Conservation (phyloP, 2,888 invertebrate genomes). For the Athetis lepigone region DNA sequence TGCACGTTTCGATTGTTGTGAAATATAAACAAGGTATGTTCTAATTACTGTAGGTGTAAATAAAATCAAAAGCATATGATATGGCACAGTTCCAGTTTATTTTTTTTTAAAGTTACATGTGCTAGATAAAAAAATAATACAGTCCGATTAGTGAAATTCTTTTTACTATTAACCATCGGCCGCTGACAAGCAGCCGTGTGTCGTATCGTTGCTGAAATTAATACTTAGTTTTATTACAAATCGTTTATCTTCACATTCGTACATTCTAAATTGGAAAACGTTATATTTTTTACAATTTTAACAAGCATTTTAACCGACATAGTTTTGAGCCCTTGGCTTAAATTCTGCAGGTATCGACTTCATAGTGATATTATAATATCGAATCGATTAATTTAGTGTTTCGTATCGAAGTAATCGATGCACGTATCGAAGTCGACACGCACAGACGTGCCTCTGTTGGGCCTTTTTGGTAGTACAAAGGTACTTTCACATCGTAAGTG, state of each 20-base stretch:
- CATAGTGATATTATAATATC: constrained; percentile 23
- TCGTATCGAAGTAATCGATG: constrained; percentile 31
- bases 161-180: constrained; percentile 72
- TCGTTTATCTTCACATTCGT: constrained; percentile 68
- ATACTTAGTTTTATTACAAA: constrained; percentile 69
- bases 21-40: not conserved
- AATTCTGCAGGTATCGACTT: constrained; percentile 47
- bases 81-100: constrained; percentile 91
- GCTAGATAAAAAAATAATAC: constrained; percentile 90
- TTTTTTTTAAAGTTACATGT: constrained; percentile 88
- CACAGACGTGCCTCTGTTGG: constrained; percentile 63
- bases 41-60: not conserved
- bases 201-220: constrained; percentile 69
- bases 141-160: constrained; percentile 88
- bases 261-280: constrained; percentile 84
- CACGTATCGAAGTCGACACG: constrained; percentile 41
- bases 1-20: not conserved
- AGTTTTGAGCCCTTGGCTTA: constrained; percentile 67
- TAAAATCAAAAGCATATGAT: constrained; percentile 70
- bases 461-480: constrained; percentile 76
- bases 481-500: constrained; percentile 82
- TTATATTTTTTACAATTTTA: constrained; percentile 83
- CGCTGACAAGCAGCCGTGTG: constrained; percentile 54
- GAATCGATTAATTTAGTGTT: constrained; percentile 32
- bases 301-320: constrained; percentile 82